phyloP scores from a whole-genome alignment of 1,140 invertebrate species.

The Lycorma delicatula region DNA sequence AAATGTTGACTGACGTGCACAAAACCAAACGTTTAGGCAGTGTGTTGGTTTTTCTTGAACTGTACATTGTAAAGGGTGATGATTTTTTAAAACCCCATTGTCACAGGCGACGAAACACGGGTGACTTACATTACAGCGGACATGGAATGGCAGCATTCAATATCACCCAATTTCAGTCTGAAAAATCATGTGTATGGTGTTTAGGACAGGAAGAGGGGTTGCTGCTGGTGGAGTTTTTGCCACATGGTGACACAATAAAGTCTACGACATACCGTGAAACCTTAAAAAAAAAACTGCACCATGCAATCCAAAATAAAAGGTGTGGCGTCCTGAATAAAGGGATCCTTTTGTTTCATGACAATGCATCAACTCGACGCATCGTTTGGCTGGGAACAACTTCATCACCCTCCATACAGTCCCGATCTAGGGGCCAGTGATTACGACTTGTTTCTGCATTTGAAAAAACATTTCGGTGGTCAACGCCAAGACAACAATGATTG shows the following conservation, averaged over 20 bases:
- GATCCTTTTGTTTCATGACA: slow-evolving; percentile 28
- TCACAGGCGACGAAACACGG: no score
- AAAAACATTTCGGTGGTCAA: slow-evolving; percentile 15
- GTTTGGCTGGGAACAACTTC: slow-evolving; percentile 32
- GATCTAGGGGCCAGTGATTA: slow-evolving; percentile 35
- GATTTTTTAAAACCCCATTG: background rate
- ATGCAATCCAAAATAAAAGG: slow-evolving; percentile 14
- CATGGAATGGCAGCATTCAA: background rate
- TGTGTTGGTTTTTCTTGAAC: background rate
- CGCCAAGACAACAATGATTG: slow-evolving; percentile 9
- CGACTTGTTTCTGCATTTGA: slow-evolving; percentile 28
- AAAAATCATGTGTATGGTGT: background rate
- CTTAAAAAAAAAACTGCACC: background rate
- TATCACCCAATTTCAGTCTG: background rate
- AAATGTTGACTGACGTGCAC: background rate
- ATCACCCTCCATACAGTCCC: slow-evolving; percentile 32
- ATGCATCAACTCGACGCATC: slow-evolving; percentile 24
- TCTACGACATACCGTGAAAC: background rate
- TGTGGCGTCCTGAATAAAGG: slow-evolving; percentile 8
- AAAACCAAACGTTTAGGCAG: slow-evolving; percentile 1
- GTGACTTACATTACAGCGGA: background rate
- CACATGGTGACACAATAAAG: no score
- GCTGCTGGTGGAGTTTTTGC: background rate
- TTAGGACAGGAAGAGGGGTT: background rate
- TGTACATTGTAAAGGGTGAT: background rate